Conservation (phyloP, 2,113 vertebrate genomes). For the Poeciliopsis prolifica region DNA sequence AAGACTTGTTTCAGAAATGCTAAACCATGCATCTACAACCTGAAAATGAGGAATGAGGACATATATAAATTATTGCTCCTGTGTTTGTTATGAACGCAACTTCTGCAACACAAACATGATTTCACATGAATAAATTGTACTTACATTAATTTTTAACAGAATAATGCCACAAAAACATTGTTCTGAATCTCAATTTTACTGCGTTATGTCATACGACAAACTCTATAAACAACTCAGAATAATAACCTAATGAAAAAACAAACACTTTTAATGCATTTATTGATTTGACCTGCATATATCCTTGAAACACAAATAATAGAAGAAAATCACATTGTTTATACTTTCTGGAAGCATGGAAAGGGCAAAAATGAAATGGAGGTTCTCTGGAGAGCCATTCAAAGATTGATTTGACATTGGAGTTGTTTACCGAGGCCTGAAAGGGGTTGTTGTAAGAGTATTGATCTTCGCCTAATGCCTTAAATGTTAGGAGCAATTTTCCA, state of each 20-base stretch:
- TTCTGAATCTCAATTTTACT: not conserved
- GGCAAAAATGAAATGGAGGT: slow-evolving; percentile 13
- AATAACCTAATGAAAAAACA: slow-evolving; percentile 7
- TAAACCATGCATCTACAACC: slow-evolving; percentile 6
- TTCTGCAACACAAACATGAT: not conserved
- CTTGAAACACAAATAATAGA: slow-evolving; percentile 4
- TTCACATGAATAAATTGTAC: not conserved
- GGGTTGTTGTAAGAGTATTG: slow-evolving; percentile 1
- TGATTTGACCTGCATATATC: slow-evolving; percentile 21
- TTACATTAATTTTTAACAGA: not conserved
- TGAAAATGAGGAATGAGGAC: slow-evolving; percentile 27
- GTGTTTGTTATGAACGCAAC: slow-evolving; percentile 10
- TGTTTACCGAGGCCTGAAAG: slow-evolving; percentile 11
- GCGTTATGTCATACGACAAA: not conserved
- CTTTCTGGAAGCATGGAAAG: slow-evolving; percentile 20
- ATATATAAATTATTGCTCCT: slow-evolving; percentile 17
- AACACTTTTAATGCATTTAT: slow-evolving; percentile 34
- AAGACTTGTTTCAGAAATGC: not conserved
- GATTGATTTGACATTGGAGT: slow-evolving; percentile 20
- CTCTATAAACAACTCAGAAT: not conserved
- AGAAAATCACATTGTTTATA: slow-evolving; percentile 3
- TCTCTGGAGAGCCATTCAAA: slow-evolving; percentile 6
- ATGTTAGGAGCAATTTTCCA: slow-evolving; percentile 26
- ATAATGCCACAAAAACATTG: not conserved
- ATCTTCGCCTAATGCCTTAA: slow-evolving; percentile 37